Base-by-base conservation (phyloP, 2,888 invertebrate genomes). In the Ophioninae sp. region DNA sequence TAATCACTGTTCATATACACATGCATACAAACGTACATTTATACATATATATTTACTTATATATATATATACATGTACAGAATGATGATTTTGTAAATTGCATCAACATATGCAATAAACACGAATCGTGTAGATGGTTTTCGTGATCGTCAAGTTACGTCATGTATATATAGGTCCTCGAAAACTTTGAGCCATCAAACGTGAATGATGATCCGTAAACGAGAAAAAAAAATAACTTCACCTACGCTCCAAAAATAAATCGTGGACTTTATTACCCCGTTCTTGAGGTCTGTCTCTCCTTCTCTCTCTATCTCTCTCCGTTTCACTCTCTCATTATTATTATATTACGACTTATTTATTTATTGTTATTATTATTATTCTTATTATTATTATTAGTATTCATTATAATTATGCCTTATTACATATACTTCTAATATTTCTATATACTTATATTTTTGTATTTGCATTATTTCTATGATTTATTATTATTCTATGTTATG, bases 241-340 rank as follows among this genome's bases (percentile, higher is more conserved):
- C 44, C 64, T 37, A 44, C 56, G 30, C 69, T 77, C 80, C 69
- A 37, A 83, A 83, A 83, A 83, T 83, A 80, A 80, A 80, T 67
- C 63, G 5, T 59, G 59, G 51, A 17, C 68, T 13, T 81, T 78
- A 68, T 77, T 68, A 37, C 37, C 68, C 51, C 76, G 68, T 58
- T 68, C 77, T 73, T 68, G 39, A 37, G 17, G 30, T 75, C 63
- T 64, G 20, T 61, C 51, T 72, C 58, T 17, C 64, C 6, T 17
- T 51, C 13, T 17, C 51, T 51, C 13, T 51, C 51, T 51, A 13
- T 51, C 51, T 51, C 51, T 13, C 51, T 51, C 51, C 13, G 13
- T 17, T 13, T 51, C 51, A 5, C 51, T 51, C 13, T 51, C 17
- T 51, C 51, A 17, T 17, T 51, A 6, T 13, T 17, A 30, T 30